Evolutionary conservation across 1,140 invertebrate species (phyloP), one percentile per base, ranked within the genome.

Genomic region (Ladona fulva): DNA sequence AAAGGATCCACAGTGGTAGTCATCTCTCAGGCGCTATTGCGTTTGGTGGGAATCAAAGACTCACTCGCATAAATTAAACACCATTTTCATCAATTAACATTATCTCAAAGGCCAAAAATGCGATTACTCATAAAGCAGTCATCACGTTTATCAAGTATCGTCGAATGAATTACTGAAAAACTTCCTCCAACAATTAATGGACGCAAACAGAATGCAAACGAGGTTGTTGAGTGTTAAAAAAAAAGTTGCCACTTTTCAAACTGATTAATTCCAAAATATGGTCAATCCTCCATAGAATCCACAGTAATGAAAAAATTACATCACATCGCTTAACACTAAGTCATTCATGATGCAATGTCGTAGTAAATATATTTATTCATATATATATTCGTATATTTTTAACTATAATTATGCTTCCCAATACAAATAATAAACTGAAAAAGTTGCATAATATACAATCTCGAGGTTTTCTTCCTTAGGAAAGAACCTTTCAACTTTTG

Each of bases 321-420:
- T 19, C 44, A 52, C 44, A 52, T 52, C 10, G 10, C 19, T 52
- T 10, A 25, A 75, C 24, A 75, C 8, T 22, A 10, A 24, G 74
- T 37, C 24, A 74, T 24, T 74, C 8, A 25, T 24, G 24, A 75
- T 16, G 24, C 24, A 24, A 16, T 75, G 66, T 24, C 1, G n/a
- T 25, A 74, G 24, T 73, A 25, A 52, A 73, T 77, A 24, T 77
- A 73, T 77, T 16, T 77, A 73, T 77, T 24, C 7, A 73, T 77
- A 73, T 77, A 73, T 73, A 29, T 77, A 7, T 42, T 1, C 25
- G 74, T 77, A 77, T 77, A 77, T 77, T 22, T 74, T 6, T 77
- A 59, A 10, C 37, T 77, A 77, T 77, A 59, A 25, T 25, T 3
- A 77, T 75, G 44, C 59, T 52, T 77, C n/a, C 52, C 24, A 24